Conservation (phyloP, 1,140 invertebrate species). For the Meloidogyne hapla region DNA sequence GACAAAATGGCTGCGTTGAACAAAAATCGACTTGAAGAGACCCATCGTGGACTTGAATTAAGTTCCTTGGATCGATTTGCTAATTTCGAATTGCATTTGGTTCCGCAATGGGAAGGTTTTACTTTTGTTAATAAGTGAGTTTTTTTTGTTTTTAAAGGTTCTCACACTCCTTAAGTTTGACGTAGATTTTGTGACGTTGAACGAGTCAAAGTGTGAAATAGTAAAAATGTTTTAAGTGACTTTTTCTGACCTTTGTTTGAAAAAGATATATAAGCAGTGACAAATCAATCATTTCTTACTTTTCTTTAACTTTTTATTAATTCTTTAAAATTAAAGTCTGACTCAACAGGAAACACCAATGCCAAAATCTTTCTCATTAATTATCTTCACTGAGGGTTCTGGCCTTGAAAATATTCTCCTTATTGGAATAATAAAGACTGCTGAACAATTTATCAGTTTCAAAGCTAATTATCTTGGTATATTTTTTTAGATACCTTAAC, state of each 20-base stretch:
- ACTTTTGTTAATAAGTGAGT: conserved; percentile 21
- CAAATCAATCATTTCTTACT: too few relatives aligned
- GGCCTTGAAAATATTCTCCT: conserved; percentile 5
- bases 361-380: not conserved
- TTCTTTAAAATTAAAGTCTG: not conserved
- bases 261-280: too few relatives aligned
- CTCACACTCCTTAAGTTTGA: too few relatives aligned
- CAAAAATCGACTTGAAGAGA: conserved; percentile 4
- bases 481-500: not conserved
- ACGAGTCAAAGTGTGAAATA: too few relatives aligned
- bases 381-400: not conserved
- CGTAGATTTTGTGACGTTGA: too few relatives aligned
- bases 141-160: not conserved
- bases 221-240: too few relatives aligned
- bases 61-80: not conserved
- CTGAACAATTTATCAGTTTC: not conserved
- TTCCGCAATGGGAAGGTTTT: conserved; percentile 15
- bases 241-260: too few relatives aligned
- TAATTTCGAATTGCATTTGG: conserved; percentile 20
- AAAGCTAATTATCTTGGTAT: conserved; percentile 33
- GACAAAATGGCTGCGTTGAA: conserved; percentile 28
- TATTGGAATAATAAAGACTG: not conserved
- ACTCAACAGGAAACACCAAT: not conserved
- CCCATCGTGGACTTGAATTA: not conserved
- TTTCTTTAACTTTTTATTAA: too few relatives aligned